These are phyloP conservation scores for Heliconius ismenius DNA, from an alignment of 2,888 invertebrate species.

Conservation along the genomic window DNA sequence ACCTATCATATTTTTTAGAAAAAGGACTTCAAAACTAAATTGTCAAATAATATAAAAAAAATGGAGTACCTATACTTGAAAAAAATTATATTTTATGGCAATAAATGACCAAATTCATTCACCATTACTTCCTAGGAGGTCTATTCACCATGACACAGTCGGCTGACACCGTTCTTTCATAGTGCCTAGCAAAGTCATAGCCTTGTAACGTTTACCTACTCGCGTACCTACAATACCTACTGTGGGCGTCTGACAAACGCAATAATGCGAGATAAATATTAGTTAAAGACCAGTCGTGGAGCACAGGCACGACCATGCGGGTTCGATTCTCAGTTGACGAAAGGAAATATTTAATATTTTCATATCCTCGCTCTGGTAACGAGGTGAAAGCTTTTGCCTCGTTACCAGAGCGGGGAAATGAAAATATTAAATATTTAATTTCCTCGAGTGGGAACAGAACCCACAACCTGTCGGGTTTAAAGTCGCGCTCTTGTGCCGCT, in stretches of 20 bases:
- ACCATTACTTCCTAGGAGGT: background rate
- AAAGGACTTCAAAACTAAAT: no score
- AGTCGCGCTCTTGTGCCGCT: background rate
- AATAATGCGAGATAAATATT: background rate
- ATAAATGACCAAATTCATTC: background rate
- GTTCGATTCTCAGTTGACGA: background rate
- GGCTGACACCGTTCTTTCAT: background rate
- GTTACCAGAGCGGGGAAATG: background rate
- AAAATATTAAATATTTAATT: background rate
- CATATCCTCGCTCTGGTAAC: background rate
- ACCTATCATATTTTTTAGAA: no score
- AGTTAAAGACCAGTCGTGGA: background rate
- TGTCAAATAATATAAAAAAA: background rate
- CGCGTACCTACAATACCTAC: slow-evolving; percentile 1
- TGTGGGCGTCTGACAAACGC: background rate
- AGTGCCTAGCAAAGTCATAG: background rate
- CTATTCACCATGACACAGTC: background rate
- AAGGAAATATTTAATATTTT: background rate
- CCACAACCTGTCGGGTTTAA: background rate
- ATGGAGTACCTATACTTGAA: background rate
- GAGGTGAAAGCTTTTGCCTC: background rate
- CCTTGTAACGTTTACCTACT: slow-evolving; percentile 3
- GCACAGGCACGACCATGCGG: background rate
- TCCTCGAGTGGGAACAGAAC: background rate
- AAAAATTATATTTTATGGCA: background rate